These are phyloP conservation scores for Dusona sp. DNA, from an alignment of 2,888 invertebrate genomes.

Conservation along the genomic window DNA sequence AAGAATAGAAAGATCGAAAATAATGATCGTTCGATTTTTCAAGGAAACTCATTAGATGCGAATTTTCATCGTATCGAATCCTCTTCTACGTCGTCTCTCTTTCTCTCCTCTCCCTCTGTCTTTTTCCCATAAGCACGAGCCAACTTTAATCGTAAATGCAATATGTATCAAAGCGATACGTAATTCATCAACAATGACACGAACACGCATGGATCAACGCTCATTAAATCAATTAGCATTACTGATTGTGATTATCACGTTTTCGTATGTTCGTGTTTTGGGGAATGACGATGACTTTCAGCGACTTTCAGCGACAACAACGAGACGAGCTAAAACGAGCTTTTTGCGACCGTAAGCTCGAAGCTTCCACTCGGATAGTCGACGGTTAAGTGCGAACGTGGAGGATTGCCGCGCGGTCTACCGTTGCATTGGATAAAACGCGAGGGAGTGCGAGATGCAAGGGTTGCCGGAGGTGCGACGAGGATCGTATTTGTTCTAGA, in stretches of 20 bases:
- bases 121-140: constrained; percentile 26
- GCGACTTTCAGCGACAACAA: constrained; percentile 46
- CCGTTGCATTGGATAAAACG: constrained; percentile 65
- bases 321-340: constrained; percentile 49
- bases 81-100: constrained; percentile 8
- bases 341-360: constrained; percentile 69
- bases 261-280: neutral
- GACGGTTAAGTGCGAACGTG: constrained; percentile 80
- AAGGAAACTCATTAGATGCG: constrained; percentile 33
- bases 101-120: neutral
- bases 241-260: constrained; percentile 36
- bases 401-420: constrained; percentile 68
- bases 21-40: constrained; percentile 44
- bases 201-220: constrained; percentile 49
- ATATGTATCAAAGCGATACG: constrained; percentile 10
- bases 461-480: constrained; percentile 64
- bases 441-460: constrained; percentile 67
- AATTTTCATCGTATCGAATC: constrained; percentile 50
- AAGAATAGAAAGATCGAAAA: constrained; percentile 30
- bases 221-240: constrained; percentile 44
- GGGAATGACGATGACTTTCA: constrained; percentile 16
- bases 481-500: constrained; percentile 57
- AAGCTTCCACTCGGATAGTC: constrained; percentile 79
- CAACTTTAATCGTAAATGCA: constrained; percentile 15
- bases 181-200: constrained; percentile 41